Evolutionary conservation across 2,113 vertebrate genomes (phyloP), one percentile per base, ranked within the genome.

Genomic region (Talpa occidentalis): DNA sequence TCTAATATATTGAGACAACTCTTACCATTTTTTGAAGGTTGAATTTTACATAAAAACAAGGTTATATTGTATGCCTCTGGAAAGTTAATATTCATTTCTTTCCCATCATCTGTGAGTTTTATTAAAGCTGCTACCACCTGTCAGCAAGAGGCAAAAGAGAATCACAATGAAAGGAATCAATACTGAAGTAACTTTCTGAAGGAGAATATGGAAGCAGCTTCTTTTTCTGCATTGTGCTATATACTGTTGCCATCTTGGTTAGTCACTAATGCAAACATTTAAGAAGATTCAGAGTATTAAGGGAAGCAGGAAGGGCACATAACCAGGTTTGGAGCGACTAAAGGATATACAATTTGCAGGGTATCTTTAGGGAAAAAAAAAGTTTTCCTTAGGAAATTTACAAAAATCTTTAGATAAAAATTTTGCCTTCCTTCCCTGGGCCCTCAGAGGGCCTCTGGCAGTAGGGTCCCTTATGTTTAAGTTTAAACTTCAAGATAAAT

Each of bases 21-120:
- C 54, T 90, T 84, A 87, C 30, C 69, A 54, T 54, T 70, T 94
- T 94, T 94, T 92, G 88, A 96, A 97, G 93, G 95, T 94, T 95
- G 87, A 96, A 85, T 95, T 97, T 96, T 96, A 94, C 92, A 96
- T 96, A 96, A 95, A 96, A 95, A 96, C 67, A 84, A 96, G 84
- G 80, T 91, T 95, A 91, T 91, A 88, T 85, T 93, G 42, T 90
- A 52, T 96, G 83, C 83, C 69, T 78, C 21, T 95, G 87, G 91
- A 82, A 95, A 96, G 92, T 91, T 95, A 93, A 94, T 95, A 95
- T 90, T 97, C 87, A 88, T 95, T 94, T 95, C 66, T 93, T 72
- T 66, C 67, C 56, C 85, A 59, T 96, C 76, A 96, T 91, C 87
- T 82, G 21, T 96, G 84, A 92, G 66, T 92, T 94, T 96, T 97